Conservation (phyloP, 2,888 invertebrate genomes). For the Agriotes lineatus region DNA sequence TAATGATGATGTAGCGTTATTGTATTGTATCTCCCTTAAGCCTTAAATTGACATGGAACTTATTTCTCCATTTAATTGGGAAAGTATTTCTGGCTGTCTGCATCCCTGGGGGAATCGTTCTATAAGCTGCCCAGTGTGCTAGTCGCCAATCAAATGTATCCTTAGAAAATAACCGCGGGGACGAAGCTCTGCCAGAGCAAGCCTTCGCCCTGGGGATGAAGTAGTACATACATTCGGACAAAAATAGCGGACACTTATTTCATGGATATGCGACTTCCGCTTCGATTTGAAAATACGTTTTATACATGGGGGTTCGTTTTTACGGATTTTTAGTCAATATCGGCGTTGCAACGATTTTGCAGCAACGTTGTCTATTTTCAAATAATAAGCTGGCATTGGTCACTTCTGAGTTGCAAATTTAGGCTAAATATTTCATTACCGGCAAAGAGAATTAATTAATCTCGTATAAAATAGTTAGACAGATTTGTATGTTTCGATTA, state of each 20-base stretch:
- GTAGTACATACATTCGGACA: neutral
- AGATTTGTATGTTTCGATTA: too few species aligned
- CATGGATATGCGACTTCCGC: neutral
- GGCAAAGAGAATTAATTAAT: too few species aligned
- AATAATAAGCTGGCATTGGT: too few species aligned
- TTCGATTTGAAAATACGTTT: too few species aligned
- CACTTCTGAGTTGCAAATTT: too few species aligned
- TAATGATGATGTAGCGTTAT: constrained; percentile 43
- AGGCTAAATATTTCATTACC: too few species aligned
- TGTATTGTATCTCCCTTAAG: constrained; percentile 44
- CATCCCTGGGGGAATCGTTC: constrained; percentile 37
- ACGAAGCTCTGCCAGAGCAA: constrained; percentile 22
- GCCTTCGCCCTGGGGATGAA: constrained; percentile 3
- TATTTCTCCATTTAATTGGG: constrained; percentile 46
- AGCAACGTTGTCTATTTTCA: too few species aligned
- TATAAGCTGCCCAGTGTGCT: constrained; percentile 37
- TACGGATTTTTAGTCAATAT: too few species aligned
- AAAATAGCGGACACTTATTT: constrained; percentile 1
- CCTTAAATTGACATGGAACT: constrained; percentile 44
- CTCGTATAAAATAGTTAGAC: too few species aligned
- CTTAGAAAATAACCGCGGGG: constrained; percentile 38
- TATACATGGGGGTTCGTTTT: too few species aligned
- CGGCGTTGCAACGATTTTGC: too few species aligned
- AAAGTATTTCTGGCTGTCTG: constrained; percentile 43
- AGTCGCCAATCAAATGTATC: constrained; percentile 44